A percentile compares a stretch with the other conserved stretches of the same genome.
Evolutionary conservation across 2,113 vertebrate genomes (phyloP).

Genomic region (Fulmarus glacialis): DNA sequence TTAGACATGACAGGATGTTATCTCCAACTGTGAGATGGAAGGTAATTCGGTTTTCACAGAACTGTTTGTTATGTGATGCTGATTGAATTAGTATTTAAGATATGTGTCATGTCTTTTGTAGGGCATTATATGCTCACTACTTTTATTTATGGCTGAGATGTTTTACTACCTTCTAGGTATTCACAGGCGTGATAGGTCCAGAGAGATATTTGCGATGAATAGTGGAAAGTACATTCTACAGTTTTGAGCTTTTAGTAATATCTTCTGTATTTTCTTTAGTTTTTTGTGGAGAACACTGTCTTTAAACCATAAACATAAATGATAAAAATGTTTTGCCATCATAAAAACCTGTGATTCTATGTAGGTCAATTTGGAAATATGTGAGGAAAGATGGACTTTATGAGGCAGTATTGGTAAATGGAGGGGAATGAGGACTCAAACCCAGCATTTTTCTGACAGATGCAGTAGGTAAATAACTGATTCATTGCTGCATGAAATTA

Average conservation of each 20-base stretch:
- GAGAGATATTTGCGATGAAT: neutral
- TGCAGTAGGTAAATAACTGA: neutral
- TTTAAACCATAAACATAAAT: neutral
- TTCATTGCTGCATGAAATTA: neutral
- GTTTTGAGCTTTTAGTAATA: neutral
- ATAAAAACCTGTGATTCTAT: neutral
- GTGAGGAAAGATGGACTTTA: neutral
- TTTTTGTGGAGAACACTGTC: neutral
- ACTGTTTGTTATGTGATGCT: slow-evolving; percentile 59
- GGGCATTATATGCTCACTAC: neutral
- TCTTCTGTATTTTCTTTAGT: neutral
- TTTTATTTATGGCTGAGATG: slow-evolving; percentile 25
- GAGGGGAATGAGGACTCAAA: neutral
- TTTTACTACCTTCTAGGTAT: neutral
- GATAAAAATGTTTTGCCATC: neutral
- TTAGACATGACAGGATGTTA: slow-evolving; percentile 70
- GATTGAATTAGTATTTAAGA: slow-evolving; percentile 63
- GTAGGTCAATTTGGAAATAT: neutral
- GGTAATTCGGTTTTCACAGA: slow-evolving; percentile 67
- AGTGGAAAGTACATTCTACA: neutral
- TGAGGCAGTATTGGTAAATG: neutral
- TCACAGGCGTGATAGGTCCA: neutral
- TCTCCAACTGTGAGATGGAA: slow-evolving; percentile 65
- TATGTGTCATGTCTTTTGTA: slow-evolving; percentile 27
- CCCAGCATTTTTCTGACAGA: neutral